Evolutionary conservation across 1,140 invertebrate genomes (phyloP), one percentile per base, ranked within the genome.

Genomic region (Tenebrio molitor): DNA sequence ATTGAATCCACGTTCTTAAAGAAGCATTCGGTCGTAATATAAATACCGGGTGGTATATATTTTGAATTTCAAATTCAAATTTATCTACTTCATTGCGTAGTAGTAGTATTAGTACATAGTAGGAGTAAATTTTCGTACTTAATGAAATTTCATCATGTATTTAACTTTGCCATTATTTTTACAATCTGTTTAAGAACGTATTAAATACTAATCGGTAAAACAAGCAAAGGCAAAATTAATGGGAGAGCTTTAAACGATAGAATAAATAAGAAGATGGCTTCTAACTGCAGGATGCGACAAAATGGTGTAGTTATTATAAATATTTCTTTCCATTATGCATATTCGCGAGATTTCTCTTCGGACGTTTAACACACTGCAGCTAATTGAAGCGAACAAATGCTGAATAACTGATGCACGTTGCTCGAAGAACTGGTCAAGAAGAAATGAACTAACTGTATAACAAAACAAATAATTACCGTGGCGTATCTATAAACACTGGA

Each of bases 381-480:
- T 58, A 58, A 58, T 58, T 58, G 50, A 25, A 58, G 15, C 7
- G 50, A 58, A 58, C 50, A 58, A 58, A 58, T 58, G 29, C 6
- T 14, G 21, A 58, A 58, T 58, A 14, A 10, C 15, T 14, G 50
- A 58, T 58, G 50, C 50, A 58, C 12, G 23, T 29, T 39, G n/a
- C n/a, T n/a, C n/a, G 5, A 58, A 58, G 21, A 58, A 66, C 16
- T 44, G 64, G 25, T 5, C 64, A 42, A 36, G 64, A 66, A 66
- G 42, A 66, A 66, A 21, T 29, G 23, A 58, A 58, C 17, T 66
- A 66, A 66, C 64, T 66, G 64, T 66, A 42, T 25, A 42, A 66
- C 23, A 66, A 66, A 41, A 46, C 64, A 66, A 66, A 66, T 66
- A 66, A 66, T 66, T 66, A 29, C 64, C 42, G 10, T 41, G 36